Base-by-base conservation (phyloP, 1,140 invertebrate species). In the Trichonephila inaurata region DNA sequence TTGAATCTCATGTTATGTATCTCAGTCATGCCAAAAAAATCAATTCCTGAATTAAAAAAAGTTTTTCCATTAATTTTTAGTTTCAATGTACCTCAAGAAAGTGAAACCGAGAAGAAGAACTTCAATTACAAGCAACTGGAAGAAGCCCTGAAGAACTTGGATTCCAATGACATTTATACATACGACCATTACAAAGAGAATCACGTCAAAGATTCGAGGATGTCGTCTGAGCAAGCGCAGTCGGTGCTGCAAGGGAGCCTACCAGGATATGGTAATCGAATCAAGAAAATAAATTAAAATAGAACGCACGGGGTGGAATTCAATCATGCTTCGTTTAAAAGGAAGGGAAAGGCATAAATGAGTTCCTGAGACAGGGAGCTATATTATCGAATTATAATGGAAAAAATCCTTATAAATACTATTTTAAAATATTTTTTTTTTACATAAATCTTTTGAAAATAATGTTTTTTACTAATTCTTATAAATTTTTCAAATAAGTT, bases 171-270 rank as follows among this genome's bases (percentile, higher is more conserved):
- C 60, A 51, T 94, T 14, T 94, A 72, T 40, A 94, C 94, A 3
- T 94, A 94, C 28, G 94, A 94, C n/a, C 88, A 94, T n/a, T 94
- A 94, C 40, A 94, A 93, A n/a, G 64, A 60, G 77, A 89, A 94
- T 40, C 51, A 94, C n/a, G 93, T 95, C 6, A 89, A 94, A 44
- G 94, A 95, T 72, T 94, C 94, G 0, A 69, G 94, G 44, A 94
- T 95, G 89, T 92, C 94, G 1, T 94, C 94, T 3, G 77, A 94
- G 77, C 91, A 94, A 77, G 94, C 44, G 2, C 89, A 87, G 33
- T 91, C 89, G 4, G 91, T 94, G 1, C 44, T 93, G 8, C 93
- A 94, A 33, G 88, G 88, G 8, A 69, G 58, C n/a, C 62, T 90
- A 3, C 93, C 93, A 3, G 93, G 93, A 69, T 94, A 94, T 72